These are phyloP conservation scores for Steatornis caripensis DNA, from an alignment of 2,113 vertebrate species.

Conservation along the genomic window DNA sequence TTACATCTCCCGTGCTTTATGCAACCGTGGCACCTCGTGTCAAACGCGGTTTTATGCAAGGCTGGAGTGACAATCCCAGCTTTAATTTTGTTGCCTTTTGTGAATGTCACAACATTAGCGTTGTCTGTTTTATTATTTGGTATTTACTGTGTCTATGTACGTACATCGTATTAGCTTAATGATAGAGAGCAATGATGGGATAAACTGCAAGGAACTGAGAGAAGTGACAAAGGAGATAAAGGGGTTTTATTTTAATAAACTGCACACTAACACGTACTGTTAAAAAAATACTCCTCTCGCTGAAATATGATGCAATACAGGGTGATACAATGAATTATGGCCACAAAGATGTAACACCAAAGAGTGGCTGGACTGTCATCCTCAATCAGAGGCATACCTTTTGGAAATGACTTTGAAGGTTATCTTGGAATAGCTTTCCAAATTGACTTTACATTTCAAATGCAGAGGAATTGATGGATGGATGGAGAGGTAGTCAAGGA, in stretches of 20 bases:
- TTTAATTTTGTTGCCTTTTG: neutral
- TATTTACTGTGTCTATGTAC: neutral
- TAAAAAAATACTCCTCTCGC: neutral
- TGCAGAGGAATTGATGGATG: neutral
- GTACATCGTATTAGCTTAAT: neutral
- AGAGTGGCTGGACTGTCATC: neutral
- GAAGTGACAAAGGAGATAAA: neutral
- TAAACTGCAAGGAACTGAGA: neutral
- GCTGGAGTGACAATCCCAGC: neutral
- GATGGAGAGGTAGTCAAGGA: neutral
- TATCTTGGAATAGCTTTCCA: neutral
- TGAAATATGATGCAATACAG: neutral
- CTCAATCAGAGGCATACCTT: neutral
- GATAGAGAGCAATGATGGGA: neutral
- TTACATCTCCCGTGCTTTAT: neutral
- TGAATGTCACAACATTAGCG: neutral
- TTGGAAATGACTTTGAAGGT: neutral
- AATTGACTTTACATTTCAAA: neutral
- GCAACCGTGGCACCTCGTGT: rapidly evolving
- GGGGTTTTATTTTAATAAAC: neutral
- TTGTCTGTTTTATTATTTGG: neutral
- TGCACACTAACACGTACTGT: neutral
- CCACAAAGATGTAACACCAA: neutral
- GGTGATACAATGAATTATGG: neutral
- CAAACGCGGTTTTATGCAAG: rapidly evolving